A percentile compares a stretch with the other conserved stretches of the same genome.
Evolutionary conservation across 2,797 vertebrate species (phyloP).

Genomic region (Tapera naevia): DNA sequence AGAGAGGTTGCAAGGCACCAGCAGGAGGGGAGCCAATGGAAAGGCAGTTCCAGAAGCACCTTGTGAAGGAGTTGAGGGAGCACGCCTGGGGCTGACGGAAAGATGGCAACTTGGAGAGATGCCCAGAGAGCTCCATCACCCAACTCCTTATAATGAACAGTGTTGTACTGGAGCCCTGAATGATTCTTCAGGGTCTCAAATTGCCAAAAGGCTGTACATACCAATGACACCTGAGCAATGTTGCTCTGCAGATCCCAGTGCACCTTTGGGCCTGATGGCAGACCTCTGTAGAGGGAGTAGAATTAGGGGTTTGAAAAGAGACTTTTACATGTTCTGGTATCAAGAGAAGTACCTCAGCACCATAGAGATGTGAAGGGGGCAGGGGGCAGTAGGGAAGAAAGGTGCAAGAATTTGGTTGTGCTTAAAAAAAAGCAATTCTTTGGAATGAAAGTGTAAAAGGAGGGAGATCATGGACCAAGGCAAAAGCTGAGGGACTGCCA

Average conservation of each 20-base stretch:
- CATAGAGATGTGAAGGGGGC: neutral
- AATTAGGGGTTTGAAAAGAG: neutral
- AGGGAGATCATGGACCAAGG: neutral
- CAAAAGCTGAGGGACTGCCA: neutral
- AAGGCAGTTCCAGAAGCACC: neutral
- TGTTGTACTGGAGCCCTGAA: neutral
- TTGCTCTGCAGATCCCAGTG: neutral
- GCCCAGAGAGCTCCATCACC: neutral
- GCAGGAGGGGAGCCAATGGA: neutral
- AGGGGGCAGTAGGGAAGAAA: neutral
- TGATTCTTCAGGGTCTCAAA: neutral
- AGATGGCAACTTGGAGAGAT: neutral
- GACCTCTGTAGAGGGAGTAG: neutral
- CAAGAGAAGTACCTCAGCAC: neutral
- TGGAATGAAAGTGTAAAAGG: neutral
- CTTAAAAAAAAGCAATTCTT: neutral
- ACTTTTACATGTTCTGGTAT: neutral
- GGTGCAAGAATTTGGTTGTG: neutral
- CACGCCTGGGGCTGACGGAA: neutral
- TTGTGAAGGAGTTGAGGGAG: neutral
- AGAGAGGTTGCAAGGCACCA: neutral
- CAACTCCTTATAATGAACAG: neutral
- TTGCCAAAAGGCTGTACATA: neutral
- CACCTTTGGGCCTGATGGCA: neutral
- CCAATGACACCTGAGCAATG: accelerated